Evolutionary conservation across 30 jellyfish, hydroid and myxozoan species (phyloP).

Genomic region (Pelagia noctiluca): DNA sequence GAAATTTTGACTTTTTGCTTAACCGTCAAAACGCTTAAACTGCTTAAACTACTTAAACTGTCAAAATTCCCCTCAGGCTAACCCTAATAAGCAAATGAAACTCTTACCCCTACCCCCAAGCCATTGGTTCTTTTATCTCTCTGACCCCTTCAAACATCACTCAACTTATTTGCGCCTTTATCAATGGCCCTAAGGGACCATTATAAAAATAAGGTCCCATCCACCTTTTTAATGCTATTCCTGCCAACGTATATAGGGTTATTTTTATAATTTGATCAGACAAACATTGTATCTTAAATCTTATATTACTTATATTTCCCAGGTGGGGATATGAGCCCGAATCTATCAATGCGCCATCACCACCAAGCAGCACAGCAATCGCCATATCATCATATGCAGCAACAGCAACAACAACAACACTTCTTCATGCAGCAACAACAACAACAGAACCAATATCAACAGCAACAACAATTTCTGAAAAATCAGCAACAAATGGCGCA

Average conservation of each 20-base stretch:
- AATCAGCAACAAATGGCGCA: constrained; percentile 36
- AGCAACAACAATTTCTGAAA: constrained; percentile 46
- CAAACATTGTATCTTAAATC: background rate
- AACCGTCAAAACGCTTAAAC: too few species aligned
- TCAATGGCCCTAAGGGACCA: too few species aligned
- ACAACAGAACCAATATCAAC: constrained; percentile 38
- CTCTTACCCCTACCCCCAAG: too few species aligned
- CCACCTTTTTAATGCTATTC: background rate
- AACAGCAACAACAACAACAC: constrained; percentile 56
- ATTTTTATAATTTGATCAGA: background rate
- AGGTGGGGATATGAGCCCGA: constrained; percentile 11
- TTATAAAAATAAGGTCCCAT: background rate
- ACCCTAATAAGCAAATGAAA: too few species aligned
- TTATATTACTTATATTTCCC: background rate
- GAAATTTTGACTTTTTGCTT: too few species aligned
- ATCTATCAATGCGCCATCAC: constrained; percentile 21
- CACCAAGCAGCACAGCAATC: constrained; percentile 51
- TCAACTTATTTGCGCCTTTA: background rate
- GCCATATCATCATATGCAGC: constrained; percentile 38
- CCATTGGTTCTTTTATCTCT: too few species aligned
- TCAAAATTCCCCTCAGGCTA: too few species aligned
- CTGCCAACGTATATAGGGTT: background rate
- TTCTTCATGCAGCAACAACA: constrained; percentile 44
- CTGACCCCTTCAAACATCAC: background rate
- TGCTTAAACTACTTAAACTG: too few species aligned